These are phyloP conservation scores for Melanaphis sacchari DNA, from an alignment of 1,140 invertebrate species.

Conservation along the genomic window DNA sequence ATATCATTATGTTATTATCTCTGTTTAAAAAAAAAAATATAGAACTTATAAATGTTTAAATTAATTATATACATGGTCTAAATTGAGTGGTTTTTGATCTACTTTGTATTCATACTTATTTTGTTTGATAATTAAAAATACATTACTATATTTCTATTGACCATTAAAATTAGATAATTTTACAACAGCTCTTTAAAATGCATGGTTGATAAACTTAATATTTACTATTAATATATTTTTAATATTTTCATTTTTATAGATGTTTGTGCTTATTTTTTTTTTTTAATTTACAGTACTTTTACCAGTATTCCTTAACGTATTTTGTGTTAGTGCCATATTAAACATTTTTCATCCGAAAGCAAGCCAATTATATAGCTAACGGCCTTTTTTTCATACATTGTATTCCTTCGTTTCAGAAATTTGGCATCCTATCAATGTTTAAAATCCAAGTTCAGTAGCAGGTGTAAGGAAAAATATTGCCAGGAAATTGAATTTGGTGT, in stretches of 20 bases:
- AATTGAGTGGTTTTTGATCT: background rate
- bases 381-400: constrained; percentile 1
- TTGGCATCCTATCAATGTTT: constrained; percentile 7
- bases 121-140: background rate
- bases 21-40: background rate
- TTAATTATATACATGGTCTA: background rate
- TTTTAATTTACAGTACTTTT: background rate
- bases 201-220: background rate
- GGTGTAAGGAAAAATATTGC: constrained; percentile 8
- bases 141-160: background rate
- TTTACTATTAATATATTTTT: background rate
- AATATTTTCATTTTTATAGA: background rate
- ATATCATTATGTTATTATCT: background rate
- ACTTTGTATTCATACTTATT: background rate
- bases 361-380: constrained; percentile 14
- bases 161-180: background rate
- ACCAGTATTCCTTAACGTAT: background rate
- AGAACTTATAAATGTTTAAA: background rate
- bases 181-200: background rate
- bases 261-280: background rate
- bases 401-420: background rate
- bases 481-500: constrained; percentile 2
- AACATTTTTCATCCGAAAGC: constrained; percentile 1
- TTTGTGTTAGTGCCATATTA: background rate
- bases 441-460: constrained; percentile 13